Evolutionary conservation across 2,113 vertebrate genomes (phyloP).

Genomic region (Baryphthengus martii): DNA sequence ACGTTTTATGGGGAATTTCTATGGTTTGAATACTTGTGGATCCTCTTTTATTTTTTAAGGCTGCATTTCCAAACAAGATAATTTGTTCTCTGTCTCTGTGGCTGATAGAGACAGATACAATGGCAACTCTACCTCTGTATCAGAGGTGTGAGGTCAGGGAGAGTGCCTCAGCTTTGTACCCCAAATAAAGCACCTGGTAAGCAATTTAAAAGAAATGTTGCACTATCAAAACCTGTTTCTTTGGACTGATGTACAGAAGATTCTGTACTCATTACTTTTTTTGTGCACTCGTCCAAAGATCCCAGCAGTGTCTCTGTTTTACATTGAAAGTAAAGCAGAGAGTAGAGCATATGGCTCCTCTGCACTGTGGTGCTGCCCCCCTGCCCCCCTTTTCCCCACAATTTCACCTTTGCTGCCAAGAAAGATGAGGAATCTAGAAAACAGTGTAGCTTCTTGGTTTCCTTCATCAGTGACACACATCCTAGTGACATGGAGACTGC

Average conservation of each 20-base stretch:
- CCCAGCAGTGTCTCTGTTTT: not conserved
- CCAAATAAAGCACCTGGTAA: not conserved
- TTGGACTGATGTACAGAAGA: not conserved
- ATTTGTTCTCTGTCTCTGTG: not conserved
- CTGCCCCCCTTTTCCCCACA: not conserved
- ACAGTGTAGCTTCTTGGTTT: not conserved
- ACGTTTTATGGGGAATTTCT: not conserved
- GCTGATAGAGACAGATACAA: not conserved
- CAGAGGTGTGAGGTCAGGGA: not conserved
- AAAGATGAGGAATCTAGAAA: not conserved
- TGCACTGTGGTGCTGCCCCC: not conserved
- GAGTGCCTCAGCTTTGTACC: not conserved
- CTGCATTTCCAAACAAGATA: fast-evolving
- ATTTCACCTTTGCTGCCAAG: not conserved
- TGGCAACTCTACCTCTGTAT: not conserved
- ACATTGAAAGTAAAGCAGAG: not conserved
- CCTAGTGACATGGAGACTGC: not conserved
- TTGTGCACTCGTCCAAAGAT: not conserved
- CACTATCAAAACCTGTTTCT: not conserved
- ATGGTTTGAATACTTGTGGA: not conserved
- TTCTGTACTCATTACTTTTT: not conserved
- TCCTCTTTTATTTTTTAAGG: not conserved
- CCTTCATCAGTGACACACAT: not conserved
- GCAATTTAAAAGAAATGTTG: not conserved
- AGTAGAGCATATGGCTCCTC: not conserved